These are phyloP conservation scores for Cosmia trapezina DNA, from an alignment of 2,888 invertebrate species.

Conservation along the genomic window DNA sequence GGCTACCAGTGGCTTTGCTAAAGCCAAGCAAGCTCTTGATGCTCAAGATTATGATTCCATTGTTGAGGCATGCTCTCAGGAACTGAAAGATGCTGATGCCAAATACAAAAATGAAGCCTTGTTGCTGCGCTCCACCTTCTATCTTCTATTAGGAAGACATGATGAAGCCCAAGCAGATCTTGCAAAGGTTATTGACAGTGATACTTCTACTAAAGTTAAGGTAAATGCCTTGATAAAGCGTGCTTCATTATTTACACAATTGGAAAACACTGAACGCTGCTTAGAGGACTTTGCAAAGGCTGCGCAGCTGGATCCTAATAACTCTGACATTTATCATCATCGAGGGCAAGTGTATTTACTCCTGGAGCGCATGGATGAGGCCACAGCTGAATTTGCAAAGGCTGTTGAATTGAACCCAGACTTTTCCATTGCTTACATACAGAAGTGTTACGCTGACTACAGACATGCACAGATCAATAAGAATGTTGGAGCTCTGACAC, in stretches of 20 bases:
- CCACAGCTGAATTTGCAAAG: constrained; percentile 95
- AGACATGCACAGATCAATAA: constrained; percentile 92
- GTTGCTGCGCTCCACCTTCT: constrained; percentile 96
- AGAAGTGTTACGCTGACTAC: constrained; percentile 97
- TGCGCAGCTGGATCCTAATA: constrained; percentile 93
- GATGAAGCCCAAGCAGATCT: constrained; percentile 93
- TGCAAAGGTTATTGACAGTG: constrained; percentile 92
- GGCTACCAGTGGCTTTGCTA: constrained; percentile 91
- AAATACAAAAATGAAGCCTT: constrained; percentile 93
- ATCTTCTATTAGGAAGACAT: constrained; percentile 94
- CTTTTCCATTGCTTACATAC: constrained; percentile 96
- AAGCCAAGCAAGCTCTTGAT: constrained; percentile 93
- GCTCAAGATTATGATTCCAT: constrained; percentile 94
- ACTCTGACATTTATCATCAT: constrained; percentile 97
- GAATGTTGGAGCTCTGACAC: constrained; percentile 91
- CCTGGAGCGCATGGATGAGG: constrained; percentile 95
- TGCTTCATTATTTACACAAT: constrained; percentile 95
- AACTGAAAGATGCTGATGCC: constrained; percentile 92
- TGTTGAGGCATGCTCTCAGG: constrained; percentile 94
- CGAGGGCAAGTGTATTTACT: constrained; percentile 96
- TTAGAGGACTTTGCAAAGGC: constrained; percentile 95
- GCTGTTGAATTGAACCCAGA: constrained; percentile 95
- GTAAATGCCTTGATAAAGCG: constrained; percentile 97
- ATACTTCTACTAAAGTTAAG: constrained; percentile 91
- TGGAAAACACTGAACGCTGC: constrained; percentile 93